These are phyloP conservation scores for Xenopus borealis DNA, from an alignment of 2,113 vertebrate genomes.

Conservation along the genomic window DNA sequence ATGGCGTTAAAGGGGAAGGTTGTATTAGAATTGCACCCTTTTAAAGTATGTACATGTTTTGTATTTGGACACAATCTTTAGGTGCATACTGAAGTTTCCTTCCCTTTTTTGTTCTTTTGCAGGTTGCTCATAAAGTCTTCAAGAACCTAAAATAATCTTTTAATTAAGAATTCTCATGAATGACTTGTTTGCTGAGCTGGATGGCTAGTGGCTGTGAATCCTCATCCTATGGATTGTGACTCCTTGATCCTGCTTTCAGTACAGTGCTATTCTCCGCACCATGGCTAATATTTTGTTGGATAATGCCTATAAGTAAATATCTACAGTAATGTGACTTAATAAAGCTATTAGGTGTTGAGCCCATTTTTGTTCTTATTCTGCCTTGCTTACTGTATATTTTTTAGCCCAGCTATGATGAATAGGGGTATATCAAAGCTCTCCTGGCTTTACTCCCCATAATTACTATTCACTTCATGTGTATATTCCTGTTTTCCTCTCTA, in stretches of 20 bases:
- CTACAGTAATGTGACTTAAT: neutral
- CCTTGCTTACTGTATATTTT: too few relatives aligned
- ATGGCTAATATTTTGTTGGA: neutral
- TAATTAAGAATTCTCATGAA: too few relatives aligned
- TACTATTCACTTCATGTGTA: too few relatives aligned
- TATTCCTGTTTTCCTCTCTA: too few relatives aligned
- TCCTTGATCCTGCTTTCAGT: neutral
- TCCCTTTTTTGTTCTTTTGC: conserved; percentile 18
- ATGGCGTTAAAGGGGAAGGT: too few relatives aligned
- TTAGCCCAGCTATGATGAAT: too few relatives aligned
- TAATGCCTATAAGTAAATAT: neutral
- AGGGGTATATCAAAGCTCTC: too few relatives aligned
- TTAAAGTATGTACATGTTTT: too few relatives aligned
- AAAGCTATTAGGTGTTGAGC: conserved; percentile 2
- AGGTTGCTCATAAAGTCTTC: conserved; percentile 76
- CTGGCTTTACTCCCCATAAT: too few relatives aligned
- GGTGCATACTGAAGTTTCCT: neutral
- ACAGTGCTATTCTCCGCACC: neutral
- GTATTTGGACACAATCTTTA: too few relatives aligned
- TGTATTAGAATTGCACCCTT: too few relatives aligned
- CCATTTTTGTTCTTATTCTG: neutral
- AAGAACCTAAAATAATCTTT: conserved; percentile 63
- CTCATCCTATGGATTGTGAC: neutral
- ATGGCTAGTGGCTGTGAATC: neutral
- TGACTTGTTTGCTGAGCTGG: neutral